A percentile compares a stretch with the other conserved stretches of the same genome.
These are phyloP conservation scores for Caenorhabditis panamensis DNA, from an alignment of 2,888 invertebrate species.

Conservation along the genomic window DNA sequence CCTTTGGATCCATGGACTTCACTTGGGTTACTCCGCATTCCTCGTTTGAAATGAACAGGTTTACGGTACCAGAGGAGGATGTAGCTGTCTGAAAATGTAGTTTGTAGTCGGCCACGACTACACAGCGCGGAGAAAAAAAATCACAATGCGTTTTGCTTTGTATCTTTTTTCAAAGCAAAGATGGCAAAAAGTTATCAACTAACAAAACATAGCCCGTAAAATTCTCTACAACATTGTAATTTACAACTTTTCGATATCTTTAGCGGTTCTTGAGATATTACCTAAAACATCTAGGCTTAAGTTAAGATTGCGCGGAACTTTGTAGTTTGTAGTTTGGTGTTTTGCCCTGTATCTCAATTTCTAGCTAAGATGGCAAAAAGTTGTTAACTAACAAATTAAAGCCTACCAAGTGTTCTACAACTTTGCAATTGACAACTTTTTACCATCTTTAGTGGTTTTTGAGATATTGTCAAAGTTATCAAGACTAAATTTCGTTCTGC, in stretches of 20 bases:
- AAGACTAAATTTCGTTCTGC: too few species aligned
- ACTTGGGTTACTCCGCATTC: constrained; percentile 65
- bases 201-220: too few species aligned
- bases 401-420: not conserved
- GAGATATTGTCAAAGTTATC: not conserved
- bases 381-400: not conserved
- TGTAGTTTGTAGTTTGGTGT: not conserved
- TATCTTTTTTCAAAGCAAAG: too few species aligned
- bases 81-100: constrained; percentile 38
- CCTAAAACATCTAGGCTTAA: not conserved
- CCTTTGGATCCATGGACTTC: constrained; percentile 62
- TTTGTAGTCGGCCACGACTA: not conserved
- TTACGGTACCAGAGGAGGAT: constrained; percentile 11
- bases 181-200: too few species aligned
- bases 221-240: not conserved
- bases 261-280: not conserved
- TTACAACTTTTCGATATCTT: not conserved
- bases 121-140: too few species aligned
- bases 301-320: too few species aligned
- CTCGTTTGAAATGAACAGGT: constrained; percentile 61
- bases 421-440: too few species aligned
- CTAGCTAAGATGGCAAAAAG: too few species aligned
- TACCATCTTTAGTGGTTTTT: too few species aligned
- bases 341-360: too few species aligned
- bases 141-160: too few species aligned